Evolutionary conservation across 2,113 vertebrate genomes (phyloP), one percentile per base, ranked within the genome.

Genomic region (Pomatostomus ruficeps): DNA sequence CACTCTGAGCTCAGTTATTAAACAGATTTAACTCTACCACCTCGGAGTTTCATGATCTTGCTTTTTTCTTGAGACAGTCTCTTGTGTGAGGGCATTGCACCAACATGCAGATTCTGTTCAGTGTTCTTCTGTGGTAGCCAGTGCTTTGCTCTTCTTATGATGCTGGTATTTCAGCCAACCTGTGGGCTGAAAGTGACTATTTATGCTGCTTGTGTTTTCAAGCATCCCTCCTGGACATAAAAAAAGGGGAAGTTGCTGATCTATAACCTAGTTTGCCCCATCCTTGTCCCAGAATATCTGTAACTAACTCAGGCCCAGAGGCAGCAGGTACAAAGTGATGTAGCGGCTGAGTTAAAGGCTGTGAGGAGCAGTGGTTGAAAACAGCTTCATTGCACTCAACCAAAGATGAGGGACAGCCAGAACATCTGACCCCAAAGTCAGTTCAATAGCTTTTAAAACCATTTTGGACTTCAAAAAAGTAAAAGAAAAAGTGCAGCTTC

Each of bases 371-470:
- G 26, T 76, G 58, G 33, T 40, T 77, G 48, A 15, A 38, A 63
- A 42, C 33, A 42, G 23, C 26, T 59, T 57, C 68, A 28, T 23
- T 84, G 48, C 36, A 19, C 72, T 75, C 14, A 38, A 40, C 43
- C 26, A 61, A 51, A 88, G 38, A 33, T 51, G 52, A 70, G 54
- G 65, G 58, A 15, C 61, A 84, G 38, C 80, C 84, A 71, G 54
- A 72, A 52, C 33, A 51, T 13, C 61, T 89, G 78, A 89, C 36
- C 55, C 31, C 55, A 79, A 89, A 91, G 66, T 40, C 45, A 61
- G 35, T 77, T 95, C 72, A 66, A 3, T 88, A 75, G 68, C 75
- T 93, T 93, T 93, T 92, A 65, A 92, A 90, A 76, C 54, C 51
- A 42, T 45, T 96, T 87, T 79, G 67, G 49, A 68, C 46, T 45